A percentile compares a stretch with the other conserved stretches of the same genome.
phyloP scores from a whole-genome alignment of 2,888 invertebrate genomes.

The Drosophila formosana region DNA sequence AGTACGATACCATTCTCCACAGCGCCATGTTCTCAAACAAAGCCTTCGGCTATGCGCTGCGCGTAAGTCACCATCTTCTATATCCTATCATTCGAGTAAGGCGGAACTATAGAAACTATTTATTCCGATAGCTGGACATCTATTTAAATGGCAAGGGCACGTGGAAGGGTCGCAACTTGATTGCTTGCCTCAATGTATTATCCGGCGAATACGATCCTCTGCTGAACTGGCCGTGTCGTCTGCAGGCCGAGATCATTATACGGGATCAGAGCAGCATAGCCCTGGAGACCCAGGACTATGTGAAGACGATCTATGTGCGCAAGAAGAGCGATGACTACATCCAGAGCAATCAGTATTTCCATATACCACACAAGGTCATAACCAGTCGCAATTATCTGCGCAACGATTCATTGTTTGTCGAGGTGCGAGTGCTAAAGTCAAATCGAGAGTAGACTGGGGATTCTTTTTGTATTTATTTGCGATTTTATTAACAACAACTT shows the following conservation, averaged over 20 bases:
- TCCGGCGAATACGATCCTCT: conserved; percentile 90
- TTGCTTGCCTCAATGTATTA: conserved; percentile 89
- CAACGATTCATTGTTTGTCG: conserved; percentile 84
- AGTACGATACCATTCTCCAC: conserved; percentile 87
- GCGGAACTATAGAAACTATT: not conserved
- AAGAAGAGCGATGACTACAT: conserved; percentile 85
- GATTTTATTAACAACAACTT: not conserved
- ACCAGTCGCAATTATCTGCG: conserved; percentile 81
- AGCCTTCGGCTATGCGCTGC: conserved; percentile 90
- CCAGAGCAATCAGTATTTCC: conserved; percentile 84
- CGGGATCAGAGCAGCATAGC: conserved; percentile 87
- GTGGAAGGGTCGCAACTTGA: conserved; percentile 91
- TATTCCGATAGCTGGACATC: conserved; percentile 87
- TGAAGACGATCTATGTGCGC: conserved; percentile 88
- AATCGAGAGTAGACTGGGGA: not conserved
- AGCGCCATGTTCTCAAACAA: conserved; percentile 90
- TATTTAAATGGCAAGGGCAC: conserved; percentile 91
- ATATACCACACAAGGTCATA: conserved; percentile 84
- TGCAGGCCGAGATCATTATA: conserved; percentile 88
- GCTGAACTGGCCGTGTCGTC: conserved; percentile 90
- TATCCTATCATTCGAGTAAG: no score
- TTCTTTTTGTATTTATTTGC: not conserved
- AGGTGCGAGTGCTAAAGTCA: conserved; percentile 81
- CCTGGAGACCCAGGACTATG: conserved; percentile 87
- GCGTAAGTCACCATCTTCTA: conserved; percentile 85